Percentiles rank a stretch among this genome's conserved stretches.
phyloP scores from a whole-genome alignment of 2,113 vertebrate genomes.

The Rhinolophus ferrumequinum region DNA sequence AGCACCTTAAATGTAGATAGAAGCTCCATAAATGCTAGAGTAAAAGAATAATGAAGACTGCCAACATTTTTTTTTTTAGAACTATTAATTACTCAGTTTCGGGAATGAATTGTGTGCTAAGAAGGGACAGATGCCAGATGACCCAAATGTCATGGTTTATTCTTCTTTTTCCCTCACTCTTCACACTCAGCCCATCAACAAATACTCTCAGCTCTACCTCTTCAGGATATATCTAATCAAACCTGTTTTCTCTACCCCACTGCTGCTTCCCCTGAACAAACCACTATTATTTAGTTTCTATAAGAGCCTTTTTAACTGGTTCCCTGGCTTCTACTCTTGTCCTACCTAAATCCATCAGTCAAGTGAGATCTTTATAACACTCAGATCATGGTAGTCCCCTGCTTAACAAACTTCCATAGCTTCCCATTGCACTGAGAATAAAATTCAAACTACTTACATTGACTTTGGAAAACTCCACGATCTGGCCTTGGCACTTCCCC shows the following conservation, averaged over 20 bases:
- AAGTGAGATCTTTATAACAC: conserved; percentile 13
- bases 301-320: background rate
- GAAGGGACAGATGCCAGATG: conserved; percentile 23
- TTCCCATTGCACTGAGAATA: conserved; percentile 37
- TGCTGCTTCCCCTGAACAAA: background rate
- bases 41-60: conserved; percentile 10
- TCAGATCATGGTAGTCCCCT: background rate
- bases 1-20: conserved; percentile 27
- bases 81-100: background rate
- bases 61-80: conserved; percentile 8
- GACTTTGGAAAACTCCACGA: background rate
- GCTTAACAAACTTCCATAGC: background rate
- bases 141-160: background rate
- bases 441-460: background rate
- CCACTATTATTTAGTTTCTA: background rate
- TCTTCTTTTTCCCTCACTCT: background rate
- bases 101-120: conserved; percentile 26
- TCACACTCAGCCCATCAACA: background rate
- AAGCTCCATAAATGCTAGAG: conserved; percentile 21
- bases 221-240: conserved; percentile 19
- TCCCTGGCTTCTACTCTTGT: conserved; percentile 6
- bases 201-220: background rate
- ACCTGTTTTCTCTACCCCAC: background rate
- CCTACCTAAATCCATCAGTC: background rate
- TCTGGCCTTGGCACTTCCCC: background rate